Evolutionary conservation across 2,797 vertebrate genomes (phyloP).

Genomic region (Selene dorsalis): DNA sequence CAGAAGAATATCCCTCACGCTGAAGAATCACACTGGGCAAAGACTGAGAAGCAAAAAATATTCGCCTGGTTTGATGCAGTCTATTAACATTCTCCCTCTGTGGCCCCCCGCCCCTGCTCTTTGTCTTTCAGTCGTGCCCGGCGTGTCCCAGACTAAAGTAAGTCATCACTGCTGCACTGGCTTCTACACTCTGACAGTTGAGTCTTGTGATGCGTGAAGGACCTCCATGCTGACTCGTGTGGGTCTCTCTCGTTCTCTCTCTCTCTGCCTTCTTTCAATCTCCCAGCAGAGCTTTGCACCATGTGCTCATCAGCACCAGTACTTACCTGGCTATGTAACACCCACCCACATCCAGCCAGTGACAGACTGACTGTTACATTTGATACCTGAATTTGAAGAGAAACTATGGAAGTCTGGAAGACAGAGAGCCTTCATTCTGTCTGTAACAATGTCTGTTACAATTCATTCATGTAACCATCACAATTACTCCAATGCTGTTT

Average conservation of each 20-base stretch:
- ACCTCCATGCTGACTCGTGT: slow-evolving; percentile 41
- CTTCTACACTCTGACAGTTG: slow-evolving; percentile 49
- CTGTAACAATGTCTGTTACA: too few species aligned
- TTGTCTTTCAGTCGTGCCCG: slow-evolving; percentile 8
- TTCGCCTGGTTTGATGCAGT: slow-evolving; percentile 20
- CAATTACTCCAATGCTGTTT: too few species aligned
- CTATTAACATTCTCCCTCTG: slow-evolving; percentile 12
- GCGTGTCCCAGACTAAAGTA: slow-evolving; percentile 35
- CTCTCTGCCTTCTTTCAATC: background rate
- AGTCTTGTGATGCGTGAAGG: slow-evolving; percentile 59
- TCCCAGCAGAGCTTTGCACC: slow-evolving; percentile 14
- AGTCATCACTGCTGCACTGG: slow-evolving; percentile 33
- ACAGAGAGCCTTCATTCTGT: too few species aligned
- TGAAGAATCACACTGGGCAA: background rate
- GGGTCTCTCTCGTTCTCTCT: background rate
- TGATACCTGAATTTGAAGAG: too few species aligned
- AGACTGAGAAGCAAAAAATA: slow-evolving; percentile 16
- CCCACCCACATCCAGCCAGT: too few species aligned
- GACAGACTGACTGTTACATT: too few species aligned
- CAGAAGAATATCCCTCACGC: background rate
- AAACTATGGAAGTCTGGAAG: too few species aligned
- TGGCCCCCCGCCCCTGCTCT: background rate
- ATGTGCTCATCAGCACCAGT: slow-evolving; percentile 18
- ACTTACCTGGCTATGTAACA: background rate
- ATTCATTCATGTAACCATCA: too few species aligned